These are phyloP conservation scores for Sympetrum striolatum DNA, from an alignment of 2,888 invertebrate species.

Conservation along the genomic window DNA sequence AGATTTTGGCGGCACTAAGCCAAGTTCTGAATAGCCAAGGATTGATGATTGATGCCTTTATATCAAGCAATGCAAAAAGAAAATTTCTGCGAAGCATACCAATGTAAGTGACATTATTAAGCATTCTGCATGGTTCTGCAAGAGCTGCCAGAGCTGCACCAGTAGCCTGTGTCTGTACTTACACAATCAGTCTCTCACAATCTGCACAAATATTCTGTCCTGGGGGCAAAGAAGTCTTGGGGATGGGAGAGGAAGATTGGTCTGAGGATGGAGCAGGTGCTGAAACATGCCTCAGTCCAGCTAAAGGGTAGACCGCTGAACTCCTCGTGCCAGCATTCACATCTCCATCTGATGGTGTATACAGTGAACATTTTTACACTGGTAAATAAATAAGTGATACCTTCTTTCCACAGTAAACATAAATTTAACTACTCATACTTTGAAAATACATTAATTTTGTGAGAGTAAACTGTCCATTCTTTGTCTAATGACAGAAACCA, in stretches of 20 bases:
- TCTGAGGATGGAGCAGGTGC: constrained; percentile 74
- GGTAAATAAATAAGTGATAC: too few species aligned
- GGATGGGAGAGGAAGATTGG: constrained; percentile 65
- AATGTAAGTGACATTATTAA: constrained; percentile 15
- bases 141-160: constrained; percentile 78
- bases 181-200: constrained; percentile 97
- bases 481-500: too few species aligned
- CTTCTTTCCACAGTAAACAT: too few species aligned
- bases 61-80: background rate
- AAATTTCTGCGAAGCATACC: constrained; percentile 27
- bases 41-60: background rate
- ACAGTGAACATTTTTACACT: background rate
- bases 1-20: too few species aligned
- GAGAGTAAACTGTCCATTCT: too few species aligned
- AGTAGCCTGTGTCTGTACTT: constrained; percentile 64
- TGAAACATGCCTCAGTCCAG: constrained; percentile 74
- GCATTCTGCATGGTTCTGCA: constrained; percentile 61
- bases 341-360: constrained; percentile 57
- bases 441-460: too few species aligned
- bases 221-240: constrained; percentile 74
- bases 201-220: constrained; percentile 95
- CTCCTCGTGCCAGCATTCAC: constrained; percentile 57
- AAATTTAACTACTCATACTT: too few species aligned
- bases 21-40: too few species aligned
- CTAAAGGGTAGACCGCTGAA: constrained; percentile 55